Percentiles rank a stretch among this genome's conserved stretches.
These are phyloP conservation scores for Drosophila anomalata DNA, from an alignment of 2,888 invertebrate species.

Conservation along the genomic window DNA sequence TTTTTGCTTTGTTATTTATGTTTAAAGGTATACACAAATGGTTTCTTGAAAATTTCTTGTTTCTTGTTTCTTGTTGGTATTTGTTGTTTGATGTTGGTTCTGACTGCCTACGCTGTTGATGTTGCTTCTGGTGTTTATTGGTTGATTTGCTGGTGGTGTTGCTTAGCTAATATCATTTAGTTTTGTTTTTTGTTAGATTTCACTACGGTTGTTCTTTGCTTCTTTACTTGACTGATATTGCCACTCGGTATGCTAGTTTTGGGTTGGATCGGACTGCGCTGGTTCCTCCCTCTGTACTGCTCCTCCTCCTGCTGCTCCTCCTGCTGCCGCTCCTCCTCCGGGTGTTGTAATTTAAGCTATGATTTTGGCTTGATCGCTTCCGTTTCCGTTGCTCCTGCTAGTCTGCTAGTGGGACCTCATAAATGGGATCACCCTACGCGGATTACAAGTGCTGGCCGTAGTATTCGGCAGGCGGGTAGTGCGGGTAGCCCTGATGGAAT, in stretches of 20 bases:
- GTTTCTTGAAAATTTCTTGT: slow-evolving; percentile 62
- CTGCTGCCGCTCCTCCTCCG: slow-evolving; percentile 32
- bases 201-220: slow-evolving; percentile 54
- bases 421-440: slow-evolving; percentile 32
- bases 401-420: background rate
- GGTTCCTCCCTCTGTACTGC: slow-evolving; percentile 19
- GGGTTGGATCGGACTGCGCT: slow-evolving; percentile 34
- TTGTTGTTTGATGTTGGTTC: slow-evolving; percentile 29
- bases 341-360: slow-evolving; percentile 73
- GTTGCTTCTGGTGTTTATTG: slow-evolving; percentile 26
- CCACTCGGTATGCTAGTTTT: slow-evolving; percentile 63
- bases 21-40: slow-evolving; percentile 77
- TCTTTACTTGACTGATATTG: slow-evolving; percentile 80
- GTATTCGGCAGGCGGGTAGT: slow-evolving; percentile 96
- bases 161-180: slow-evolving; percentile 70
- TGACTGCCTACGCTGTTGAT: slow-evolving; percentile 45
- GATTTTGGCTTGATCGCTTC: slow-evolving; percentile 77
- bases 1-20: slow-evolving; percentile 51
- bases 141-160: slow-evolving; percentile 42
- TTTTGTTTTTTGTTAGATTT: slow-evolving; percentile 39
- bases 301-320: slow-evolving; percentile 12
- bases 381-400: slow-evolving; percentile 29
- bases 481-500: slow-evolving; percentile 96
- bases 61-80: slow-evolving; percentile 30
- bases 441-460: slow-evolving; percentile 96